Evolutionary conservation across 1,140 invertebrate species (phyloP), one percentile per base, ranked within the genome.

Genomic region (Myzus persicae): DNA sequence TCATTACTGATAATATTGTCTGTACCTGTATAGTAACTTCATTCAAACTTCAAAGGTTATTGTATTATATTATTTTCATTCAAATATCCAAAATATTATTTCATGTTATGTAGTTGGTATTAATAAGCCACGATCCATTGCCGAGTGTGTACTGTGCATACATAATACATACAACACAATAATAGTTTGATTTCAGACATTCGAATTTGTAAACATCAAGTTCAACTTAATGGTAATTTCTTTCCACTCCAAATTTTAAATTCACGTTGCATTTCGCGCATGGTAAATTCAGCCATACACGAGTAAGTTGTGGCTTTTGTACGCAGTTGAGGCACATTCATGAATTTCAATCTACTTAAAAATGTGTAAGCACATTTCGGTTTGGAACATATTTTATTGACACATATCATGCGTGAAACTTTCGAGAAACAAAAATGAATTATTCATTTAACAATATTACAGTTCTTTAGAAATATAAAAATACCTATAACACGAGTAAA

Each of bases 371-470:
- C 38, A 90, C 36, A 54, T 90, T 89, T 51, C 14, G 46, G 88
- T 54, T 90, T 89, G 40, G 88, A 90, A 90, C 88, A 90, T 90
- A 90, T 90, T 40, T 90, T 90, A 90, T 90, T 54, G 48, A 38
- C 88, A 40, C 88, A 59, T 90, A 90, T 90, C 88, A 54, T 90
- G 88, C 48, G 88, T 90, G 88, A 40, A 90, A 90, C 87, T 54
- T 90, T 54, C 48, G 9, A 54, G 36, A 26, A 90, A 59, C 46
- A 8, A 6, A 38, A 31, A 90, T 90, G 38, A 54, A 40, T 90
- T 26, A 90, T 90, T 54, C 48, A 54, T 54, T 51, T 40, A 54
- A 36, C 46, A 48, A 22, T 36, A 48, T 51, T 51, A 36, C 46
- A 51, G 9, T 42, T 31, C 11, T 67, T n/a, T 67, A 26, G n/a